Conservation (phyloP, 2,113 vertebrate genomes). For the Catharus bicknelli region DNA sequence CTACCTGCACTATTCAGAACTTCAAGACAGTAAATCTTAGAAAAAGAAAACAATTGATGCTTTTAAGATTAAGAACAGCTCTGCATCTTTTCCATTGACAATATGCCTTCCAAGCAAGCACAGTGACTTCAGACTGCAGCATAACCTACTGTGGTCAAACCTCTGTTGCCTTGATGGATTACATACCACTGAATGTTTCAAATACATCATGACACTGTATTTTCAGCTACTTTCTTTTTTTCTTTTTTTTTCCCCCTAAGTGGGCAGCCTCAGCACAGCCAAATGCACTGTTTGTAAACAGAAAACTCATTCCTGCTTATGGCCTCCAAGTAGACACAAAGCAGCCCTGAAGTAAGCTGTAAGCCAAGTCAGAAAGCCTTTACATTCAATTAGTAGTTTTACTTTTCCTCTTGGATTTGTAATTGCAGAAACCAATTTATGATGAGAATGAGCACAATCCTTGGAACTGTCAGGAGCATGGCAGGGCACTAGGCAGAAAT, state of each 20-base stretch:
- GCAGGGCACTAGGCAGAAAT: neutral
- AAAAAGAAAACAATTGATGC: neutral
- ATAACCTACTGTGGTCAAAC: neutral
- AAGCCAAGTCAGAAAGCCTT: conserved; percentile 32
- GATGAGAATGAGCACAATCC: conserved; percentile 35
- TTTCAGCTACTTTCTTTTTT: neutral
- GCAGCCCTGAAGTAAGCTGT: neutral
- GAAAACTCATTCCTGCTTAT: neutral
- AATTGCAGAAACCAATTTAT: conserved; percentile 43
- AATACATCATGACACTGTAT: neutral
- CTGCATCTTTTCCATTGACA: neutral
- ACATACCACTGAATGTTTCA: neutral
- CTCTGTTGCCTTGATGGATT: neutral
- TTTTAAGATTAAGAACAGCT: neutral
- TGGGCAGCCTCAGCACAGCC: neutral
- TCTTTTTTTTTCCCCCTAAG: neutral
- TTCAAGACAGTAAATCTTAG: neutral
- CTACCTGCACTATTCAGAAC: neutral
- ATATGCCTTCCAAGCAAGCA: neutral
- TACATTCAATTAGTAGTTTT: conserved; percentile 34
- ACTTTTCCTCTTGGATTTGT: conserved; percentile 18
- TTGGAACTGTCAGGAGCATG: neutral
- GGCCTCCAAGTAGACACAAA: neutral
- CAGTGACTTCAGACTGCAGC: neutral
- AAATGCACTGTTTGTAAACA: conserved; percentile 3